A percentile compares a stretch with the other conserved stretches of the same genome.
These are phyloP conservation scores for Hipposideros larvatus DNA, from an alignment of 2,797 vertebrate genomes.

Conservation along the genomic window DNA sequence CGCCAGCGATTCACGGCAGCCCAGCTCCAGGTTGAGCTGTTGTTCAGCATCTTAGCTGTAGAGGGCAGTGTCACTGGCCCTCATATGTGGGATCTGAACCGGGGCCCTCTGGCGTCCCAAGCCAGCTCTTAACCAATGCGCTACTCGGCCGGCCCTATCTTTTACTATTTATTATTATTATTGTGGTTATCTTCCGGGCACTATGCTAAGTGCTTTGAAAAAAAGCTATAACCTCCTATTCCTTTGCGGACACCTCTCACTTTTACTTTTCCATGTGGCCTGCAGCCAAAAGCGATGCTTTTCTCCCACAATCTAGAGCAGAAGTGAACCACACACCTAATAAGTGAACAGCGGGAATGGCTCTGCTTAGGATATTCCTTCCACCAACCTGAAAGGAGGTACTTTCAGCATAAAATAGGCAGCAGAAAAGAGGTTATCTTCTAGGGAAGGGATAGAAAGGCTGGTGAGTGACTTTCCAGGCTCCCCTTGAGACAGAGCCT, in stretches of 20 bases:
- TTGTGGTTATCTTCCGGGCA: neutral
- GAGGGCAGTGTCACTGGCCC: no score
- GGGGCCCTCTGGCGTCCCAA: no score
- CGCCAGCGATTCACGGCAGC: no score
- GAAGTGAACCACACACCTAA: neutral
- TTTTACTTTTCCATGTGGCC: neutral
- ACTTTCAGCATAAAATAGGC: neutral
- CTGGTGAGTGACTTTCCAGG: neutral
- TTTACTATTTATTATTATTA: neutral
- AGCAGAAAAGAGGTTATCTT: neutral
- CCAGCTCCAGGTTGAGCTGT: no score
- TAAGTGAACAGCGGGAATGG: neutral
- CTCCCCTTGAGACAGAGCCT: neutral
- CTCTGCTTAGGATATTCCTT: neutral
- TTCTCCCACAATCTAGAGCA: neutral
- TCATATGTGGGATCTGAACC: no score
- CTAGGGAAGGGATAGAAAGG: neutral
- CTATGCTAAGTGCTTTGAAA: neutral
- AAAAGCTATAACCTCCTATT: neutral
- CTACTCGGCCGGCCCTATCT: no score
- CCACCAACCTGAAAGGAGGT: neutral
- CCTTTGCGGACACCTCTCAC: neutral
- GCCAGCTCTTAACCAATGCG: no score
- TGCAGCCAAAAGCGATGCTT: neutral
- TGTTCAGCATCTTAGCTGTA: no score